Percentiles rank a stretch among this genome's conserved stretches.
Conservation (phyloP, 92 coral and sea anemone species). For the Parazoanthus atlanticus region DNA sequence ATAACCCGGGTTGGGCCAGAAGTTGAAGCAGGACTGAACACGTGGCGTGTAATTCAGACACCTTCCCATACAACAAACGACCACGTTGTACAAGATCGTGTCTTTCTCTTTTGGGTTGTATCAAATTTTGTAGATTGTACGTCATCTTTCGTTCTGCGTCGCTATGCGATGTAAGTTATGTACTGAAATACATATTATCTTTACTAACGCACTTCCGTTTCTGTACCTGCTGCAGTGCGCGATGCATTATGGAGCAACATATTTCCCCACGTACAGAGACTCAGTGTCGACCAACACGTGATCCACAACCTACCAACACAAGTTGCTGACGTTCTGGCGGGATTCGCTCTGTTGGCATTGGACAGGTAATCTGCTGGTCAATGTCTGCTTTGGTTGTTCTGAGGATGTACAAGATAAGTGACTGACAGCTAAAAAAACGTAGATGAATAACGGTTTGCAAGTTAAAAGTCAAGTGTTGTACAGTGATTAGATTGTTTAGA, state of each 20-base stretch:
- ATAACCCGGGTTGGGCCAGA: no score
- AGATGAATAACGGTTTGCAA: no score
- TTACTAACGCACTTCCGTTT: not conserved
- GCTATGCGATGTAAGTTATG: no score
- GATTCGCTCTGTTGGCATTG: constrained; percentile 73
- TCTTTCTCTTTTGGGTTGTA: not conserved
- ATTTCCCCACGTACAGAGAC: constrained; percentile 74
- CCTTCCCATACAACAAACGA: not conserved
- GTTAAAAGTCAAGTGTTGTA: no score
- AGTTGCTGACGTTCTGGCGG: constrained; percentile 85
- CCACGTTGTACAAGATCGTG: not conserved
- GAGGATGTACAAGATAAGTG: not conserved
- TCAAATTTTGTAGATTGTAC: not conserved
- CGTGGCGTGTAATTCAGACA: no score
- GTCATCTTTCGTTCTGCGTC: not conserved
- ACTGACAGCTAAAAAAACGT: not conserved
- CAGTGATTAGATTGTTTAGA: no score
- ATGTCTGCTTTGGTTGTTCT: not conserved
- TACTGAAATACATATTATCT: not conserved
- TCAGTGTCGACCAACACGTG: constrained; percentile 64
- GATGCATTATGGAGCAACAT: constrained; percentile 78
- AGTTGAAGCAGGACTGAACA: no score
- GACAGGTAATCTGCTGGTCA: constrained; percentile 55
- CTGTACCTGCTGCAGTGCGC: constrained; percentile 50
- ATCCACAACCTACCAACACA: constrained; percentile 62